Conservation (phyloP, 2,113 vertebrate genomes). For the Myotis lucifugus region DNA sequence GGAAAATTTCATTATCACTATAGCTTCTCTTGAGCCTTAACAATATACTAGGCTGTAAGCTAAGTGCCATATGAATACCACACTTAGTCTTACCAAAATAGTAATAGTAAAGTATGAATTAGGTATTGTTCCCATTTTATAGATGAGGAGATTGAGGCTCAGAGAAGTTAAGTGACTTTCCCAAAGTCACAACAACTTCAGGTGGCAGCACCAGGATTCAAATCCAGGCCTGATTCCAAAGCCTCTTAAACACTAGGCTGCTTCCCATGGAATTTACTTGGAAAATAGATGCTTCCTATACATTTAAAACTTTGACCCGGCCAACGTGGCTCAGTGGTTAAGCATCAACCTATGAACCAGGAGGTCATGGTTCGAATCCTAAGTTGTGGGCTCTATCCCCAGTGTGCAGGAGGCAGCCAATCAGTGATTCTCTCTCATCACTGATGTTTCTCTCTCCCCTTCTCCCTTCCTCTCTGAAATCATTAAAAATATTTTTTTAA, state of each 20-base stretch:
- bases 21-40: not conserved
- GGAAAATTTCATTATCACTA: not conserved
- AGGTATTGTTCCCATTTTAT: not conserved
- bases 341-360: too few species aligned
- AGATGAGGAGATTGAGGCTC: not conserved
- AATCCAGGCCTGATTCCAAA: not conserved
- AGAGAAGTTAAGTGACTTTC: not conserved
- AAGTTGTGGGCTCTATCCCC: too few species aligned
- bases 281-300: slow-evolving; percentile 13
- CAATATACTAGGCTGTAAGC: not conserved
- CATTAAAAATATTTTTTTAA: too few species aligned
- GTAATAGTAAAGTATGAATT: not conserved
- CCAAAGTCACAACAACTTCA: not conserved
- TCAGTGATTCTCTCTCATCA: too few species aligned
- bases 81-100: not conserved
- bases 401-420: too few species aligned
- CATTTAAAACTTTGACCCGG: not conserved
- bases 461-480: too few species aligned
- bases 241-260: not conserved
- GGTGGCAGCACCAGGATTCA: not conserved
- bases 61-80: not conserved
- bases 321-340: too few species aligned
- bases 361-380: too few species aligned
- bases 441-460: too few species aligned
- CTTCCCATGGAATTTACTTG: slow-evolving; percentile 25